A percentile compares a stretch with the other conserved stretches of the same genome.
These are phyloP conservation scores for Drosophila ogumai DNA, from an alignment of 1,140 invertebrate genomes.

Conservation along the genomic window DNA sequence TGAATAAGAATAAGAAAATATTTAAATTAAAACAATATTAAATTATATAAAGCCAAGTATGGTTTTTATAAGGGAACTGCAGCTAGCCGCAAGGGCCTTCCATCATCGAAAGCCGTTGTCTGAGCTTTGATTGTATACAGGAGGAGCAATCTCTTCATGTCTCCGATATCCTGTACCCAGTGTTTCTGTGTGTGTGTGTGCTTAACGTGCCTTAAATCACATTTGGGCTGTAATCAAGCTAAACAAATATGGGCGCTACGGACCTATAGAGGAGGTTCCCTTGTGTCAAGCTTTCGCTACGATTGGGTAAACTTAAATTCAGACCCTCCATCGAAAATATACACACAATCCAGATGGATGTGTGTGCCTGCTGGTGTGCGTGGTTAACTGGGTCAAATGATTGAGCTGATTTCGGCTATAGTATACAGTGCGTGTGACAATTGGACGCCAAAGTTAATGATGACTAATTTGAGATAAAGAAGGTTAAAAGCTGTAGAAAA, in stretches of 20 bases:
- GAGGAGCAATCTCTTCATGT: neutral
- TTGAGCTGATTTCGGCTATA: slow-evolving; percentile 35
- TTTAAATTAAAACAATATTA: no score
- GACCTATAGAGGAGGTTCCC: slow-evolving; percentile 26
- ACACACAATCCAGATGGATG: slow-evolving; percentile 15
- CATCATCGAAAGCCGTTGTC: slow-evolving; percentile 20
- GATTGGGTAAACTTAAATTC: slow-evolving; percentile 57
- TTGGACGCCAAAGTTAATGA: slow-evolving; percentile 4
- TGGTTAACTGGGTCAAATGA: slow-evolving; percentile 62
- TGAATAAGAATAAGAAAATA: no score
- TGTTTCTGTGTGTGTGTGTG: slow-evolving; percentile 32
- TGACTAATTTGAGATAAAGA: neutral
- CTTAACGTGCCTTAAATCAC: slow-evolving; percentile 80
- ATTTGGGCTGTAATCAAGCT: slow-evolving; percentile 80
- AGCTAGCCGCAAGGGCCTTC: neutral
- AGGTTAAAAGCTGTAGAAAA: neutral
- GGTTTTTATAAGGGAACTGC: neutral
- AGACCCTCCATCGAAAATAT: slow-evolving; percentile 16
- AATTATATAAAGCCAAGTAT: no score
- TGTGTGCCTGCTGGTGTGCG: slow-evolving; percentile 5
- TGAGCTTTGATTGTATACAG: slow-evolving; percentile 45
- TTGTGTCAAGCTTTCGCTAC: slow-evolving; percentile 63
- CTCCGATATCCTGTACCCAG: neutral
- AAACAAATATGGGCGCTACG: slow-evolving; percentile 63
- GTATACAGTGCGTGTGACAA: slow-evolving; percentile 19